A percentile compares a stretch with the other conserved stretches of the same genome.
Conservation (phyloP, 2,113 vertebrate genomes). For the Todiramphus saurophagus region DNA sequence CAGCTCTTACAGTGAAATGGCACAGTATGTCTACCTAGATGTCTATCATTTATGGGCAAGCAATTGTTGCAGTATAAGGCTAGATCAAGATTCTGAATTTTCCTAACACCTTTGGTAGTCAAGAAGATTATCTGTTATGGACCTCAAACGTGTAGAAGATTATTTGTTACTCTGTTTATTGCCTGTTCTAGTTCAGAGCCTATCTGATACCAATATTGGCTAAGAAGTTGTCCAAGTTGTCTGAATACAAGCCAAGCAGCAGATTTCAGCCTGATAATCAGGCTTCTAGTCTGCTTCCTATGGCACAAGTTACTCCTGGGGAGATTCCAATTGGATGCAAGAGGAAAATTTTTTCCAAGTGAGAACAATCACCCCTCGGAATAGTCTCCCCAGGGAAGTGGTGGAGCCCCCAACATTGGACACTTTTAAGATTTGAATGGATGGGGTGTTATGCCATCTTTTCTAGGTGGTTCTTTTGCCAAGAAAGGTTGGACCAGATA, state of each 20-base stretch:
- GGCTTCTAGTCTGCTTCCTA: neutral
- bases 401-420: neutral
- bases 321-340: neutral
- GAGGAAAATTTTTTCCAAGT: neutral
- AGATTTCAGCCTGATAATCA: neutral
- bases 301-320: neutral
- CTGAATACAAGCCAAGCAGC: neutral
- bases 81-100: neutral
- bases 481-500: neutral
- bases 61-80: neutral
- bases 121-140: neutral
- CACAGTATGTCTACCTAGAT: no score
- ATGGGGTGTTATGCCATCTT: neutral
- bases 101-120: neutral
- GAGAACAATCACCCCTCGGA: neutral
- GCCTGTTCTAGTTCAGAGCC: neutral
- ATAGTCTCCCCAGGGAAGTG: neutral
- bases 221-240: neutral
- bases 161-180: neutral
- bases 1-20: neutral
- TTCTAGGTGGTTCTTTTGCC: neutral
- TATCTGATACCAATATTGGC: accelerated
- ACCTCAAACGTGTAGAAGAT: neutral
- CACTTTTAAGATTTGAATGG: neutral
- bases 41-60: neutral